Evolutionary conservation across 2,888 invertebrate species (phyloP), one percentile per base, ranked within the genome.

Genomic region (Gnatocerus cornutus): DNA sequence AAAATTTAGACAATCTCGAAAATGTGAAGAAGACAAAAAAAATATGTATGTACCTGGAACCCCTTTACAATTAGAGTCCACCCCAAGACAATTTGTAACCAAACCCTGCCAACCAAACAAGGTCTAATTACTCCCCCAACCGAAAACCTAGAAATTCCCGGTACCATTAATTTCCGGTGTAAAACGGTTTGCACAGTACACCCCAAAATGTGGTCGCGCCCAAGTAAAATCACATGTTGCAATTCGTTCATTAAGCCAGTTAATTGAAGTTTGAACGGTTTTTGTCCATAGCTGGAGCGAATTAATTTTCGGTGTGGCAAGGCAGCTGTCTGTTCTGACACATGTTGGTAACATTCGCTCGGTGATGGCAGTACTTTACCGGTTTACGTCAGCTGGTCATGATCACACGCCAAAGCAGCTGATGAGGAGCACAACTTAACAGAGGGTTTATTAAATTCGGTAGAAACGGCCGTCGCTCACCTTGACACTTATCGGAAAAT

Each of bases 341-440:
- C 65, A 65, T 65, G 64, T 64, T 55, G 65, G 48, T 21, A 56
- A 56, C 65, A 55, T 45, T 55, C 61, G 45, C 29, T 53, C 50
- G 37, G 37, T 30, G n/a, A 13, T 52, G 53, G 43, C 55, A 56
- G 65, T 65, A 56, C 65, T 65, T 65, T 65, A 65, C 65, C 65
- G 65, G 65, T 65, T 65, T 4, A 27, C 48, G 65, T 65, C 65
- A 65, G 65, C 65, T 65, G 65, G 65, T 48, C 48, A n/a, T 56
- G 65, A 65, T 65, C 65, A 48, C 65, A 65, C 65, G 65, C 46
- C 65, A 53, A 43, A 63, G 43, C 63, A 65, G 65, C 65, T 65
- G 65, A 65, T 65, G 65, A 65, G 65, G 64, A 63, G 63, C 13
- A 27, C 48, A 52, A 56, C 64, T 64, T 37, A 56, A 56, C 65